Base-by-base conservation (phyloP, 2,888 invertebrate species). In the Hanleya hanleyi region DNA sequence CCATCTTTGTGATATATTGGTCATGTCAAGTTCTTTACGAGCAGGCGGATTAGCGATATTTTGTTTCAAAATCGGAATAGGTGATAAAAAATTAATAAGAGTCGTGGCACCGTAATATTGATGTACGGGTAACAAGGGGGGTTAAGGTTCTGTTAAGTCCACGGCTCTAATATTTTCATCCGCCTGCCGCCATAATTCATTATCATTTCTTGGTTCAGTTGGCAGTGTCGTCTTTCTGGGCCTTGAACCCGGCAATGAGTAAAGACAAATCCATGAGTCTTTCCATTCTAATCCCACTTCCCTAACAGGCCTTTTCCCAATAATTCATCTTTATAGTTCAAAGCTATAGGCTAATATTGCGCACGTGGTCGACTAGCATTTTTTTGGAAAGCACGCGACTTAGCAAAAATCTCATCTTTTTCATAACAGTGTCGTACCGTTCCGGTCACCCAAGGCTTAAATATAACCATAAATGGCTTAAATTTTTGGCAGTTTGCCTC, bases 51-150 rank as follows among this genome's bases (percentile, higher is more conserved):
- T n/a, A n/a, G n/a, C n/a, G n/a, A n/a, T n/a, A n/a, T 57, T 57
- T 57, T 57, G 15, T 29, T 29, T 57, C 32, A 47, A 47, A 47
- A 47, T n/a, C 47, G 57, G 26, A 57, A 57, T 15, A 15, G 22
- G 26, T 22, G 4, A 57, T 57, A 57, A 57, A 57, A 57, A 57
- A 57, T 57, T 57, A 57, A 57, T 57, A 57, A 57, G 26, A 26
- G 26, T 1, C 32, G 4, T 2, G 29, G 57, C 15, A 26, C 57
- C 26, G 22, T 57, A 57, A 57, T 57, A 57, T 57, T 57, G 57
- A 57, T 57, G n/a, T n/a, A n/a, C n/a, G n/a, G n/a, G n/a, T n/a
- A n/a, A n/a, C n/a, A n/a, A n/a, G n/a, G n/a, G n/a, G n/a, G n/a
- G n/a, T n/a, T n/a, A n/a, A n/a, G n/a, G n/a, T n/a, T n/a, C n/a